phyloP scores from a whole-genome alignment of 2,113 vertebrate species.

The Chrysochloris asiatica region DNA sequence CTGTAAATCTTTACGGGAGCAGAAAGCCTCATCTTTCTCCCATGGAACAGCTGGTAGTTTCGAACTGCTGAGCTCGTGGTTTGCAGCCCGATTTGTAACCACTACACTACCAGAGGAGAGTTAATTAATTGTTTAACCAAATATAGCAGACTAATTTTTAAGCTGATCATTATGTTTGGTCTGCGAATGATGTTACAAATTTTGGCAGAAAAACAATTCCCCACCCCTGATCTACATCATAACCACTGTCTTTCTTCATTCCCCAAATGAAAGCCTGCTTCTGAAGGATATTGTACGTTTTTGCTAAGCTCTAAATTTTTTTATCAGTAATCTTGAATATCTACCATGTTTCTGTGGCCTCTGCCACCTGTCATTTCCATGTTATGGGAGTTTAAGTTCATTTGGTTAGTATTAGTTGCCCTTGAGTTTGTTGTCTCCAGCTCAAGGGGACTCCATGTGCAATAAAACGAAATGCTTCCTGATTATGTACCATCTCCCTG shows the following conservation, averaged over 20 bases:
- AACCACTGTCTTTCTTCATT: slow-evolving; percentile 32
- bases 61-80: too few relatives aligned
- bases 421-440: background rate
- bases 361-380: background rate
- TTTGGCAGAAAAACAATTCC: too few relatives aligned
- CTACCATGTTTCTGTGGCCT: background rate
- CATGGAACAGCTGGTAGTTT: too few relatives aligned
- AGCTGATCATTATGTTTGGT: too few relatives aligned
- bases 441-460: background rate
- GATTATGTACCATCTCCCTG: background rate
- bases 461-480: background rate
- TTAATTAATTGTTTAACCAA: too few relatives aligned
- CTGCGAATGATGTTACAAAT: too few relatives aligned
- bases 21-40: too few relatives aligned
- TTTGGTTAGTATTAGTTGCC: background rate
- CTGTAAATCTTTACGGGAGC: too few relatives aligned
- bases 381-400: background rate
- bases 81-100: too few relatives aligned
- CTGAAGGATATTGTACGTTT: slow-evolving; percentile 14
- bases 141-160: too few relatives aligned
- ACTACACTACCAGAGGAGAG: too few relatives aligned
- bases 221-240: background rate
- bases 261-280: slow-evolving; percentile 18
- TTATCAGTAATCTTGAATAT: background rate
- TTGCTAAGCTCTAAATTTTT: slow-evolving; percentile 16